Evolutionary conservation across 2,113 vertebrate genomes (phyloP), one percentile per base, ranked within the genome.

Genomic region (Bubo bubo): DNA sequence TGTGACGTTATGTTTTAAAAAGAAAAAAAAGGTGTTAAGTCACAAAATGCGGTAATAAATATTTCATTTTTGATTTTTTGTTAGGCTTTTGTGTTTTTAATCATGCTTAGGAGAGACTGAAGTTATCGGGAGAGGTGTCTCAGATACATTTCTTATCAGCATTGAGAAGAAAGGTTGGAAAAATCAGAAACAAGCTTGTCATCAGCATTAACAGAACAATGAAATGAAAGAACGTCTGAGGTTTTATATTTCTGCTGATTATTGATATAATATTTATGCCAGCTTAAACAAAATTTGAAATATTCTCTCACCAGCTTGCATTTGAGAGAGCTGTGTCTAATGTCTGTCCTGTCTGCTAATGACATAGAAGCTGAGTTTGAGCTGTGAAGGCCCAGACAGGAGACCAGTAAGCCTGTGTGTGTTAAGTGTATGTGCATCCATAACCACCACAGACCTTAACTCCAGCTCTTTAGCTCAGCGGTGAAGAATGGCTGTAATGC

Each of bases 11-110:
- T 99, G 99, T 99, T 99, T 99, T 95, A 96, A 97, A 96, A 96
- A 99, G 99, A 99, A 99, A 99, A 99, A 99, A 99, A 99, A 99
- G 98, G 99, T 99, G 99, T 99, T 99, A 99, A 99, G 99, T 99
- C 99, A 99, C 99, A 99, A 99, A 98, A 99, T 99, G 99, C 99
- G 99, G 99, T 99, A 99, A 99, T 99, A 99, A 99, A 99, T 99
- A 99, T 99, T 99, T 99, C 99, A 99, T 99, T 99, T 99, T 99
- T 99, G 99, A 99, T 99, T 99, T 99, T 99, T 99, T 99, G 99
- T 98, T 99, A 99, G 99, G 98, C 99, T 98, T 99, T 98, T 98
- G 99, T 98, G 98, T 99, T 98, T 98, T 99, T 98, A 98, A 97
- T 98, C 92, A 93, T 93, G 73, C 92, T 96, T 80, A 97, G 93